Percentiles rank a stretch among this genome's conserved stretches.
phyloP scores from a whole-genome alignment of 2,113 vertebrate genomes.

The Eptesicus fuscus region DNA sequence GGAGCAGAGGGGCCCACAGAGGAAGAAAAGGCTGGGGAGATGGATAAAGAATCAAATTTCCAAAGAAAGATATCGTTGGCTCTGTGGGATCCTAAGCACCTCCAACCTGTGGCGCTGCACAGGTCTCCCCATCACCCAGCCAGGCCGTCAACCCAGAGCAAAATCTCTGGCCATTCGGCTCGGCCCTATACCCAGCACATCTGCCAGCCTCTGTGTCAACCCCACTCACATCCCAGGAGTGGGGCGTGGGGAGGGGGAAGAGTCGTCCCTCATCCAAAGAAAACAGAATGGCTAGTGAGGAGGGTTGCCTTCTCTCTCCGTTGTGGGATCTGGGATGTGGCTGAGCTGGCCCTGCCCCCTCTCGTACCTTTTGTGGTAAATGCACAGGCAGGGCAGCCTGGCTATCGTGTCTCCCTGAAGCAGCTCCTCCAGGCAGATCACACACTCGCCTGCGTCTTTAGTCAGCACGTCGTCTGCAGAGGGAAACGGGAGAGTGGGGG shows the following conservation, averaged over 20 bases:
- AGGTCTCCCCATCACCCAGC: neutral
- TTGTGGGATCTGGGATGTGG: neutral
- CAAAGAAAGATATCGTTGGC: neutral
- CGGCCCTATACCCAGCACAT: neutral
- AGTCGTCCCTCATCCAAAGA: neutral
- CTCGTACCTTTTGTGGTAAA: slow-evolving; percentile 98
- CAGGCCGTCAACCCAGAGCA: neutral
- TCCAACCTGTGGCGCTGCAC: neutral
- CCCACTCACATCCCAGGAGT: too few species aligned
- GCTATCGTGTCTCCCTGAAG: slow-evolving; percentile 99
- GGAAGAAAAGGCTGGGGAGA: neutral
- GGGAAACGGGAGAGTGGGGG: neutral
- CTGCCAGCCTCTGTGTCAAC: neutral
- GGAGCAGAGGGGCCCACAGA: neutral
- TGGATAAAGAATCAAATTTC: neutral
- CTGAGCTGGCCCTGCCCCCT: neutral
- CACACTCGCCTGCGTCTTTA: slow-evolving; percentile 97
- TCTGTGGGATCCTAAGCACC: neutral
- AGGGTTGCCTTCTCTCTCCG: neutral
- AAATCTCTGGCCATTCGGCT: neutral
- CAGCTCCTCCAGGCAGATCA: slow-evolving; percentile 99
- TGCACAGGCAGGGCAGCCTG: slow-evolving; percentile 99
- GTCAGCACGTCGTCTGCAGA: slow-evolving; percentile 95
- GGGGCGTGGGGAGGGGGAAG: neutral
- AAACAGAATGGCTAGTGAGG: neutral